Evolutionary conservation across 2,113 vertebrate genomes (phyloP), one percentile per base, ranked within the genome.

Genomic region (Orientallactaga bullata): DNA sequence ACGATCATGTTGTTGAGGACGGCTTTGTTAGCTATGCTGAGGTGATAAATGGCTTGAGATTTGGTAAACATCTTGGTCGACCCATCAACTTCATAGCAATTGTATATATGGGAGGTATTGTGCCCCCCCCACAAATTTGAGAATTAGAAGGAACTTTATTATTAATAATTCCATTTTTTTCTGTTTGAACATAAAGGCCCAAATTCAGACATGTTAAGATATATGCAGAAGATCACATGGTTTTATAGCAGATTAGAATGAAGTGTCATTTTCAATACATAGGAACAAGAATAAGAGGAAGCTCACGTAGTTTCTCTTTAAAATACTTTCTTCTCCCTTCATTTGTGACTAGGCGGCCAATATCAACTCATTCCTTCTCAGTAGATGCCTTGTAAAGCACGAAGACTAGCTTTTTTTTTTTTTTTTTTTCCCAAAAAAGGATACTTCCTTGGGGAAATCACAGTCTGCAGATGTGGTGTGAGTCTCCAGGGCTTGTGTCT

Each of bases 391-490:
- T 26, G 5, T 7, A 15, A n/a, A 88, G 65, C 17, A 3, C 16
- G 13, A 7, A 20, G 7, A 4, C 20, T 15, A 20, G 23, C 35
- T 66, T 87, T 47, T 47, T 47, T 47, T 47, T 47, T 47, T 47
- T 47, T 47, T 47, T 47, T 47, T 47, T 73, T 16, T 51, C 21
- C 32, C 3, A 20, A 20, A 10, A 61, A 76, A 30, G 5, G 8
- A 3, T 1, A 1, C 7, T 42, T 68, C 32, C 10, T 26, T 24
- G 17, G 10, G 4, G 2, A 0, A 20, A 10, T 23, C n/a, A 61
- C 32, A 15, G 24, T 1, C 26, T n/a, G 2, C 80, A 51, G 28
- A 16, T 30, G 16, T 1, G 5, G 7, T 37, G 7, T 20, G 32
- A n/a, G 11, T 3, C 32, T 32, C 3, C 26, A 30, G 3, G 13